Conservation (phyloP, 2,113 vertebrate species). For the Sprattus sprattus region DNA sequence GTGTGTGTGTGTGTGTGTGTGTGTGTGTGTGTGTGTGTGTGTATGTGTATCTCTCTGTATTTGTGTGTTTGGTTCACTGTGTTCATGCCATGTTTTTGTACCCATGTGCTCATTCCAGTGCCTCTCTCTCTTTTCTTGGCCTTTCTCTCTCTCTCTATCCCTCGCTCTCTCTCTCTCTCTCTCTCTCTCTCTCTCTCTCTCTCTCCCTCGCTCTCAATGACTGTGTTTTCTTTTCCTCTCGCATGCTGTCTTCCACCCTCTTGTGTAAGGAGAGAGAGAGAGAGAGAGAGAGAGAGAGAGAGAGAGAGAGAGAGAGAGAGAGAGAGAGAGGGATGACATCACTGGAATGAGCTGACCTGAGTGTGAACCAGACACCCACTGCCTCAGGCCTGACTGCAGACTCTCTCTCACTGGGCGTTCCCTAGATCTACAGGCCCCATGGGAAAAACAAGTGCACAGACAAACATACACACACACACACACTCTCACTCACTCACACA, state of each 20-base stretch:
- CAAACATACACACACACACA: too few relatives aligned
- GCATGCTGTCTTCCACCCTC: too few relatives aligned
- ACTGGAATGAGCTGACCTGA: conserved; percentile 1
- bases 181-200: neutral
- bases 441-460: neutral
- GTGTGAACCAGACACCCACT: conserved; percentile 11
- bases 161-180: too few relatives aligned
- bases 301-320: neutral
- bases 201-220: neutral
- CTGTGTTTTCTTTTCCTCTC: neutral
- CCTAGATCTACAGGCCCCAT: neutral
- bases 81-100: too few relatives aligned
- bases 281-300: neutral
- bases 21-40: neutral
- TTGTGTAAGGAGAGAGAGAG: neutral
- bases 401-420: neutral
- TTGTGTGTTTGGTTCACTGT: too few relatives aligned
- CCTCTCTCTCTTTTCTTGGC: too few relatives aligned
- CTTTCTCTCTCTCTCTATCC: too few relatives aligned
- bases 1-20: conserved; percentile 5
- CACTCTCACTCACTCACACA: neutral
- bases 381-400: neutral
- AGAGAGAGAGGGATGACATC: neutral
- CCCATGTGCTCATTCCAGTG: too few relatives aligned
- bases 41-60: neutral